Percentiles rank a stretch among this genome's conserved stretches.
Evolutionary conservation across 2,797 vertebrate genomes (phyloP).

Genomic region (Selene dorsalis): DNA sequence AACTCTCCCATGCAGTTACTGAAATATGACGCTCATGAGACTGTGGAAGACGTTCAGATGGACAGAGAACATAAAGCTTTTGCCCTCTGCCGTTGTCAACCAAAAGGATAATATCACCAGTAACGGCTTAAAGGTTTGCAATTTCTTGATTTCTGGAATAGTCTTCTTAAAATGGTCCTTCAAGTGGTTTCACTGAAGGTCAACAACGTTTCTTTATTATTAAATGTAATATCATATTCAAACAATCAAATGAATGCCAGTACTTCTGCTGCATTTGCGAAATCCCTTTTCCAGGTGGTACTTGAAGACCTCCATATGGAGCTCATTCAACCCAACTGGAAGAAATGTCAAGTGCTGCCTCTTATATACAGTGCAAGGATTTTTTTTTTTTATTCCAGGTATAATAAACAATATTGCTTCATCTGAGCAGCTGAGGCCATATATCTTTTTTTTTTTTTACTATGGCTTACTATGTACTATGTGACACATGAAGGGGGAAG

Average conservation of each 20-base stretch:
- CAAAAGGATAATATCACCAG: not conserved
- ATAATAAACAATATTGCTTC: not conserved
- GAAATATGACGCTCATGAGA: not conserved
- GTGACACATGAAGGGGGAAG: too few relatives aligned
- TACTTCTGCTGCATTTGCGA: not conserved
- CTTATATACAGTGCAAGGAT: not conserved
- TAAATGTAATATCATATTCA: conserved; percentile 23
- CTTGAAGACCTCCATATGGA: conserved; percentile 19
- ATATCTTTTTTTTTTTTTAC: not conserved
- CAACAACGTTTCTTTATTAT: conserved; percentile 31
- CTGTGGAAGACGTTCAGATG: not conserved
- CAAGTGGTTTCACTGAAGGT: conserved; percentile 28
- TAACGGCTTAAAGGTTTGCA: not conserved
- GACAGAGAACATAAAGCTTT: too few relatives aligned
- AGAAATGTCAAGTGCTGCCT: not conserved
- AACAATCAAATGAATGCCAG: conserved; percentile 4
- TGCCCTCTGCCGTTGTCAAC: not conserved
- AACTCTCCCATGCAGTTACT: too few relatives aligned
- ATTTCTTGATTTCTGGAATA: conserved; percentile 9
- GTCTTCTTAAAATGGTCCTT: not conserved
- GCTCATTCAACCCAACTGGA: not conserved
- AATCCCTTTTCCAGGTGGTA: not conserved
- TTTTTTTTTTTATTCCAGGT: not conserved
- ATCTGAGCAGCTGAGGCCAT: not conserved
- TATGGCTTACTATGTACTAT: not conserved